These are phyloP conservation scores for Laticauda colubrina DNA, from an alignment of 2,113 vertebrate species.

Conservation along the genomic window DNA sequence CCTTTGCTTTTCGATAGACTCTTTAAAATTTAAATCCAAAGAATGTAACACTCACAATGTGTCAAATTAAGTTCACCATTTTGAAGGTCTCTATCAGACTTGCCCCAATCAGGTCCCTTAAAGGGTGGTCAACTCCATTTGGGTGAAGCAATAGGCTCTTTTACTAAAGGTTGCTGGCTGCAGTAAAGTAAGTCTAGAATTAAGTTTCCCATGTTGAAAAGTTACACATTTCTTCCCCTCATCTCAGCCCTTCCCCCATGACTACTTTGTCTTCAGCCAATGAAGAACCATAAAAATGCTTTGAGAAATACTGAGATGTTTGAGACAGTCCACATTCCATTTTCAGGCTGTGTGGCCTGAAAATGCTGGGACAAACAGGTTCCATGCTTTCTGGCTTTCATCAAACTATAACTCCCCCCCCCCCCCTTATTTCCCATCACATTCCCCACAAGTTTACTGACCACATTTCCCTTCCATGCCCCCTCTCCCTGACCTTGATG, in stretches of 20 bases:
- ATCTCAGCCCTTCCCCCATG: neutral
- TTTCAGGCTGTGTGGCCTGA: neutral
- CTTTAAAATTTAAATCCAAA: neutral
- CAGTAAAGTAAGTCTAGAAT: neutral
- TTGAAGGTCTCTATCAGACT: neutral
- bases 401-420: neutral
- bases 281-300: too few species aligned
- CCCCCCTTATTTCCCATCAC: neutral
- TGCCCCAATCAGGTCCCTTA: neutral
- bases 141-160: neutral
- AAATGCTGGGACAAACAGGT: neutral
- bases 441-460: neutral
- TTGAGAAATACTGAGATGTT: neutral
- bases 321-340: neutral
- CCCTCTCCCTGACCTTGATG: neutral
- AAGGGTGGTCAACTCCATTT: neutral
- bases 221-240: neutral
- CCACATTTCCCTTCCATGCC: neutral
- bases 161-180: neutral
- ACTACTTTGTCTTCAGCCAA: too few species aligned
- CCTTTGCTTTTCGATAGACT: neutral
- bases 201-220: neutral
- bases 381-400: neutral
- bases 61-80: neutral
- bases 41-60: neutral